A percentile compares a stretch with the other conserved stretches of the same genome.
Evolutionary conservation across 2,888 invertebrate genomes (phyloP).

Genomic region (Scaptomyza flava): DNA sequence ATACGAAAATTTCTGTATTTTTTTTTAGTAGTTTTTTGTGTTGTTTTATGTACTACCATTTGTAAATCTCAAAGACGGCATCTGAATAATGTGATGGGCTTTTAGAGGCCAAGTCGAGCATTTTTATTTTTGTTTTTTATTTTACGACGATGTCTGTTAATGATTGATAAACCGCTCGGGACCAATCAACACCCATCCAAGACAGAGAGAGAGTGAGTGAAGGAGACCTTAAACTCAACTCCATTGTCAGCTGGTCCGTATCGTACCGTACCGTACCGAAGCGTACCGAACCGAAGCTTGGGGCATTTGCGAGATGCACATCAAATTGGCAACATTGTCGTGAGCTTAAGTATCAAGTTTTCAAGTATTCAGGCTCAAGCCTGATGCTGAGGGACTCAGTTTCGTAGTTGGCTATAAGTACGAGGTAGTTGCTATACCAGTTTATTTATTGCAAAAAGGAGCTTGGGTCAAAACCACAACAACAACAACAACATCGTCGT

Average conservation of each 20-base stretch:
- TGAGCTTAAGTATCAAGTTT: constrained; percentile 43
- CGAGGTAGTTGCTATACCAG: constrained; percentile 68
- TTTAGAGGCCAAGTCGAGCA: constrained; percentile 65
- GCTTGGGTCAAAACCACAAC: constrained; percentile 77
- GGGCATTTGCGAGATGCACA: constrained; percentile 63
- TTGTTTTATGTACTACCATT: constrained; percentile 49
- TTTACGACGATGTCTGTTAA: constrained; percentile 69
- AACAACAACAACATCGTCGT: constrained; percentile 56
- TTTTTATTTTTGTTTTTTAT: constrained; percentile 53
- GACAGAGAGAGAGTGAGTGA: not conserved
- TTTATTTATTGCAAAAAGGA: constrained; percentile 80
- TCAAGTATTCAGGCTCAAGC: constrained; percentile 4
- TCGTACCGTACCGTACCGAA: not conserved
- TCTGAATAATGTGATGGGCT: constrained; percentile 72
- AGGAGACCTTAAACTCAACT: constrained; percentile 4
- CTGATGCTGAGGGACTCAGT: constrained; percentile 16
- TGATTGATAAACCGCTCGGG: constrained; percentile 79
- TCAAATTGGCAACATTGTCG: constrained; percentile 79
- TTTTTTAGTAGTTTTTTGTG: constrained; percentile 4
- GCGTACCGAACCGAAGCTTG: not conserved
- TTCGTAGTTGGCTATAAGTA: constrained; percentile 36
- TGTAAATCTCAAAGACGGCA: constrained; percentile 62
- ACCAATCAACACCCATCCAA: constrained; percentile 71
- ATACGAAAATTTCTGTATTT: constrained; percentile 42
- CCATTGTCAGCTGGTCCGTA: constrained; percentile 13